Evolutionary conservation across 2,113 vertebrate species (phyloP).

Genomic region (Coturnix japonica): DNA sequence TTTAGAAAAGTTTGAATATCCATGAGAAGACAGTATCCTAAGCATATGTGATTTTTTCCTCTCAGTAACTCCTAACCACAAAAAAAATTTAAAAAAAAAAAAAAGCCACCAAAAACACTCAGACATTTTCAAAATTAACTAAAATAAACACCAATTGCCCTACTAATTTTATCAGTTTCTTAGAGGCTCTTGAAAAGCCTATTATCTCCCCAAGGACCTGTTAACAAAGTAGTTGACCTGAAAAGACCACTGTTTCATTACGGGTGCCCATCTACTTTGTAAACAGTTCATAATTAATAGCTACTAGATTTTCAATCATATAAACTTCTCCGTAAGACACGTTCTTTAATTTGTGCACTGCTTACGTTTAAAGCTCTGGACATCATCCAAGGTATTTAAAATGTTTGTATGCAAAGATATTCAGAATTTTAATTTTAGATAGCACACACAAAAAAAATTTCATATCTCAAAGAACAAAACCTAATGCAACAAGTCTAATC

Average conservation of each 20-base stretch:
- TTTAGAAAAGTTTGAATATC: neutral
- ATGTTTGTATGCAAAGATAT: neutral
- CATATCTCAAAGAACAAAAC: neutral
- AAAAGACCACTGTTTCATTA: neutral
- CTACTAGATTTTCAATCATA: neutral
- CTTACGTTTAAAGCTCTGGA: neutral
- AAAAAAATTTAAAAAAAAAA: neutral
- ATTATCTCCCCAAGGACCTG: neutral
- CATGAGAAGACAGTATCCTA: neutral
- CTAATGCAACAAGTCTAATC: neutral
- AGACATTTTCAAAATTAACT: neutral
- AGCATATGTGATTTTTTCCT: neutral
- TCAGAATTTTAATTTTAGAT: neutral
- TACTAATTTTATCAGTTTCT: constrained; percentile 12
- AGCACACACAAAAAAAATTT: neutral
- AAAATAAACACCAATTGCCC: neutral
- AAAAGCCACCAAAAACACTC: accelerated
- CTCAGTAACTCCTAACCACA: neutral
- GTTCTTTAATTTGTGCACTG: neutral
- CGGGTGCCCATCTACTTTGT: neutral
- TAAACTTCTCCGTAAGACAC: neutral
- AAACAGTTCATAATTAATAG: neutral
- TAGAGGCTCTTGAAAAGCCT: constrained; percentile 6
- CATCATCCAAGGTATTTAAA: neutral
- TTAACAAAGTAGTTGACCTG: constrained; percentile 11